Evolutionary conservation across 2,797 vertebrate species (phyloP).

Genomic region (Pempheris klunzingeri): DNA sequence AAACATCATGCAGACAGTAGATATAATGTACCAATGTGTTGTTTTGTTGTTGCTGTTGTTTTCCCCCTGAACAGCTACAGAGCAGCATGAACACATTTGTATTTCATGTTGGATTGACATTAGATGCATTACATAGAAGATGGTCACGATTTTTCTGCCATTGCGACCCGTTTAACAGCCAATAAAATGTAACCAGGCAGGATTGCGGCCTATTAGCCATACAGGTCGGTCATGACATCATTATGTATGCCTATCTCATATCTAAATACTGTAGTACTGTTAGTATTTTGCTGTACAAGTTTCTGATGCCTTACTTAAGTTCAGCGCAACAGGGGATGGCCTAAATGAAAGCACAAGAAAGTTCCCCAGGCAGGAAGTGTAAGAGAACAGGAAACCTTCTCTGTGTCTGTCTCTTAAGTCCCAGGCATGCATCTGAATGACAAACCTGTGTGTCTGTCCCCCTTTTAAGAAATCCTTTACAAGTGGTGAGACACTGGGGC

Average conservation of each 20-base stretch:
- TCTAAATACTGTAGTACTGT: constrained; percentile 25
- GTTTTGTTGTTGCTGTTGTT: constrained; percentile 57
- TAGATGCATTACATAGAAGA: not conserved
- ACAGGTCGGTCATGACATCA: constrained; percentile 21
- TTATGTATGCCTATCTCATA: constrained; percentile 28
- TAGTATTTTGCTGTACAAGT: constrained; percentile 45
- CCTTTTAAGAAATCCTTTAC: constrained; percentile 89
- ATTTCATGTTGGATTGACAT: constrained; percentile 42
- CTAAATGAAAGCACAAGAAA: constrained; percentile 71
- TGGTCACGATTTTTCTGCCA: constrained; percentile 2
- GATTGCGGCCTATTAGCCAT: not conserved
- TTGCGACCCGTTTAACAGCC: not conserved
- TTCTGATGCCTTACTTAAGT: constrained; percentile 68
- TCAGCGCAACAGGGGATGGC: constrained; percentile 57
- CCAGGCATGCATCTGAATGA: constrained; percentile 84
- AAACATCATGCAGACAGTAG: constrained; percentile 48
- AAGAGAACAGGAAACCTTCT: constrained; percentile 73
- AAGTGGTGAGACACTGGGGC: constrained; percentile 87
- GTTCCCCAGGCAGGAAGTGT: constrained; percentile 68
- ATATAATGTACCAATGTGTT: constrained; percentile 47
- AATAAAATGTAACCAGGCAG: not conserved
- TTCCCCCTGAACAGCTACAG: constrained; percentile 45
- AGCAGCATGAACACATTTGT: constrained; percentile 46
- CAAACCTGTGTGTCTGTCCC: constrained; percentile 89
- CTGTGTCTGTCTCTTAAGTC: constrained; percentile 75